Evolutionary conservation across 2,888 invertebrate species (phyloP), one percentile per base, ranked within the genome.

Genomic region (Agonopterix arenella): DNA sequence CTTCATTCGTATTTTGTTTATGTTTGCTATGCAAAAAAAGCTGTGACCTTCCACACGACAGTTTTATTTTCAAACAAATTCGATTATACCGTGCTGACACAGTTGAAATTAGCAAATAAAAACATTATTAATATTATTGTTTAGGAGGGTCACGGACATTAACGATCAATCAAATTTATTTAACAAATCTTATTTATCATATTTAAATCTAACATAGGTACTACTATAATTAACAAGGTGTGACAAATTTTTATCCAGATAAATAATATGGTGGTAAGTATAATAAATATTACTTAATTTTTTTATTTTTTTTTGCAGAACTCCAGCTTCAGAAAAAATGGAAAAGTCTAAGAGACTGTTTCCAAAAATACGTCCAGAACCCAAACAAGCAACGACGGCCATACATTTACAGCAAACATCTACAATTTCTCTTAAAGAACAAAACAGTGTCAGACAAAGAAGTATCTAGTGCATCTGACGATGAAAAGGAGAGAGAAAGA

Each of bases 311-410:
- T 60, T 49, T 81, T 78, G 51, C 78, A 89, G 89, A 84, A 67
- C 64, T 85, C 5, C 85, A 88, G 62, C 70, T 89, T 7, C 86
- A 88, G 61, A 88, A 85, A 66, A 89, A 88, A 70, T 89, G 88
- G 88, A 89, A 88, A 57, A 82, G 88, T 57, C 79, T 88, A 10
- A 66, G 85, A 36, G 89, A 89, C 54, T 81, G 82, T 55, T 88
- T 80, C 54, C 76, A 78, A 53, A 86, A 86, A 53, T 85, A 81
- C 62, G 48, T 80, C 36, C 54, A 66, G 2, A 76, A 84, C 50
- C 85, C 85, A 1, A 71, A 68, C 11, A 73, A 75, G 62, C 78
- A 78, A 5, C 78, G 66, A 54, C 70, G 76, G 10, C 86, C 88
- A 0, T 89, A 89, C 55, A 61, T 88, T 11, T 88, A 86, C 58